Conservation (phyloP, 1,140 invertebrate genomes). For the Carposina sasakii region DNA sequence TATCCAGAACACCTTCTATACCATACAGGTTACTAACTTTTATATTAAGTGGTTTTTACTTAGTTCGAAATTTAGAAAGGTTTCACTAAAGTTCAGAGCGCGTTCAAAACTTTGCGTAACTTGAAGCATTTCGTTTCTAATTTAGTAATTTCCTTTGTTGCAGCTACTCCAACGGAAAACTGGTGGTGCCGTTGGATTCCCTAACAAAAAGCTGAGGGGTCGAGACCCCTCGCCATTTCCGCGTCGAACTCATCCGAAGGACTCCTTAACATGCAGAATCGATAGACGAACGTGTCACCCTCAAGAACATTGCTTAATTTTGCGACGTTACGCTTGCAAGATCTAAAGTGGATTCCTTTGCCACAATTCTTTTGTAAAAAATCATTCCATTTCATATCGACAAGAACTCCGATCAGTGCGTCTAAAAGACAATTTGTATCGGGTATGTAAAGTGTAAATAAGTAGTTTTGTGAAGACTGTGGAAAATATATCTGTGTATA, state of each 20-base stretch:
- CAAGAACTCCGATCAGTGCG: slow-evolving; percentile 33
- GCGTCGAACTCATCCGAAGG: slow-evolving; percentile 49
- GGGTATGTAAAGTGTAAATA: not conserved
- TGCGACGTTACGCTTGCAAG: too few species aligned
- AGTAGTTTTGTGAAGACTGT: too few species aligned
- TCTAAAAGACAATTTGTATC: slow-evolving; percentile 53
- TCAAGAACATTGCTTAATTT: not conserved
- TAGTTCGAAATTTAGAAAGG: too few species aligned
- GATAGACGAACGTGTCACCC: slow-evolving; percentile 20
- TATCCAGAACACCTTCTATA: slow-evolving; percentile 68
- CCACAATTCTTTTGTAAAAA: too few species aligned
- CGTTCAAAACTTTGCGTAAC: too few species aligned
- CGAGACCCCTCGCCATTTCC: slow-evolving; percentile 41
- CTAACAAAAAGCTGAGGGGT: slow-evolving; percentile 68
- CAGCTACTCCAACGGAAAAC: slow-evolving; percentile 72
- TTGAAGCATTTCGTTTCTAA: slow-evolving; percentile 15
- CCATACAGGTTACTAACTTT: slow-evolving; percentile 61
- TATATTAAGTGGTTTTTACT: too few species aligned
- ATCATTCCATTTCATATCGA: too few species aligned
- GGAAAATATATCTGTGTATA: too few species aligned
- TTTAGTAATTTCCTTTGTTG: slow-evolving; percentile 45
- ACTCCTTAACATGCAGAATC: slow-evolving; percentile 38
- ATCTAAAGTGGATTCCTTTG: not conserved
- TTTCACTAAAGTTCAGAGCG: too few species aligned
- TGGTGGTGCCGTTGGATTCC: slow-evolving; percentile 73